Base-by-base conservation (phyloP, 2,888 invertebrate genomes). In the Melitaea athalia region DNA sequence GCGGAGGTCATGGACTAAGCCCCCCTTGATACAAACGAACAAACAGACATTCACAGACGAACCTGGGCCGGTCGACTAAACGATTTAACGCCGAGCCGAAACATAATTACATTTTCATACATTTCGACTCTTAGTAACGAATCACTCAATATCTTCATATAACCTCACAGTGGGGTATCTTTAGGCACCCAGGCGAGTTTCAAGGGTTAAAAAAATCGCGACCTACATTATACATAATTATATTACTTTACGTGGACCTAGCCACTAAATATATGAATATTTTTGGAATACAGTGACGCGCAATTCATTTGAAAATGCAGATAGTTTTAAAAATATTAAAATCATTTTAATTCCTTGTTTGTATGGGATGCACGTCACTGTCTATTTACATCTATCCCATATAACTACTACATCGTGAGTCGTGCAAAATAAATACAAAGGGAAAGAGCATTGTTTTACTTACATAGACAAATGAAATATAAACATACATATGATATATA, bases 1-100 rank as follows among this genome's bases (percentile, higher is more conserved):
- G 91, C 85, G 91, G 91, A 91, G 91, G 91, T 89, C 85, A 91
- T 91, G 91, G 91, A 91, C 91, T 84, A 78, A 85, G 89, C 90
- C 87, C 91, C 91, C 91, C 91, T 91, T 86, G 79, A 84, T 74
- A 85, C 85, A 86, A 81, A 83, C 72, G 77, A 74, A 73, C 76
- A 72, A 69, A 74, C 75, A 73, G 31, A 72, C 72, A 69, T 59
- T 47, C 68, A 63, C 68, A 59, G 64, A 64, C 64, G 49, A 60
- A 47, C 52, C 59, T 49, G 63, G 57, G 61, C 65, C 63, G 17
- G 50, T 38, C 38, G 38, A 38, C 38, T 38, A 38, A 38, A 8
- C 38, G 38, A 38, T 38, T 5, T 2, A 38, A 7, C 0, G 38
- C 5, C 38, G 8, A 38, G 38, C 5, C 38, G 8, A 8, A 38